Conservation (phyloP, 2,888 invertebrate species). For the Plutella xylostella region DNA sequence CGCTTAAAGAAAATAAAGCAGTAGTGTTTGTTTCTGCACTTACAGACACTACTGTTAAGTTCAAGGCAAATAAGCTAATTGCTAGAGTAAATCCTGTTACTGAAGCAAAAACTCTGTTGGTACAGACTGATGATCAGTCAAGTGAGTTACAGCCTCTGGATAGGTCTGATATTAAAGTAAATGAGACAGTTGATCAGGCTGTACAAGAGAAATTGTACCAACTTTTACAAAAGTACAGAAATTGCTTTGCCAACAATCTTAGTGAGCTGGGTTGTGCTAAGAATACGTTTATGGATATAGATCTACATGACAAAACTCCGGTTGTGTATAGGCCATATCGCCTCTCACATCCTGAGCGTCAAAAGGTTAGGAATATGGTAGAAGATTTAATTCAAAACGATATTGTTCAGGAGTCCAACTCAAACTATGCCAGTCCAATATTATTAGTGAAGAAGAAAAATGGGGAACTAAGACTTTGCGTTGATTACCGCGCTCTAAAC, state of each 20-base stretch:
- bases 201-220: neutral
- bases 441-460: neutral
- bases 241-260: neutral
- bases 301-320: neutral
- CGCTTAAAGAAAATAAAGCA: too few species aligned
- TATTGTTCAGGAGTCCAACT: conserved; percentile 2
- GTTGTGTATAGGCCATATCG: neutral
- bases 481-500: conserved; percentile 12
- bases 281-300: neutral
- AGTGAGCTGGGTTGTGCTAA: neutral
- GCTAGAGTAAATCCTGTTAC: too few species aligned
- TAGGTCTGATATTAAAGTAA: too few species aligned
- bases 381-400: neutral
- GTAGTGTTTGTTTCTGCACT: too few species aligned
- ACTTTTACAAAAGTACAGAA: neutral
- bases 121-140: too few species aligned
- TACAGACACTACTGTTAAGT: too few species aligned
- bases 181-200: neutral
- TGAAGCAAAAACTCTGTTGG: too few species aligned
- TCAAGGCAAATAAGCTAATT: too few species aligned
- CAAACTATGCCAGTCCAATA: conserved; percentile 4
- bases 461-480: neutral
- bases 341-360: neutral
- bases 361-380: neutral
- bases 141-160: too few species aligned